phyloP scores from a whole-genome alignment of 2,113 vertebrate genomes.

The Vulpes vulpes region DNA sequence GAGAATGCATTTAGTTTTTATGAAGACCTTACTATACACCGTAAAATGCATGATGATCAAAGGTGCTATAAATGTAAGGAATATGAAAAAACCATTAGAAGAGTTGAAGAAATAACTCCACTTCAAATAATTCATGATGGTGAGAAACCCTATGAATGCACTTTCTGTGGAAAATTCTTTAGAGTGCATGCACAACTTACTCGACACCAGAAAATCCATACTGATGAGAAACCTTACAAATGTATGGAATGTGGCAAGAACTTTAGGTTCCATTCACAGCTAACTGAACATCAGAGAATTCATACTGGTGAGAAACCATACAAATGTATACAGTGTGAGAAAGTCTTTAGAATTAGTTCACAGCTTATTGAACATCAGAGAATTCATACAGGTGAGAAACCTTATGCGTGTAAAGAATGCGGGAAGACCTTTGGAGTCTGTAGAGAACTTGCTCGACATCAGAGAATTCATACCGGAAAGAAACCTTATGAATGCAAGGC shows the following conservation, averaged over 20 bases:
- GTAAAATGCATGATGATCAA: not conserved
- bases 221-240: slow-evolving; percentile 62
- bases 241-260: slow-evolving; percentile 59
- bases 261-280: slow-evolving; percentile 64
- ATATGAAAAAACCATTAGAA: slow-evolving; percentile 5
- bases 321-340: slow-evolving; percentile 64
- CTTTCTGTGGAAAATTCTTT: slow-evolving; percentile 61
- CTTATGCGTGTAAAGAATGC: slow-evolving; percentile 65
- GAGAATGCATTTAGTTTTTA: slow-evolving; percentile 38
- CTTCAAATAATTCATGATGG: slow-evolving; percentile 6
- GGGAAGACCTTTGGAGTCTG: slow-evolving; percentile 66
- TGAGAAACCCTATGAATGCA: slow-evolving; percentile 42
- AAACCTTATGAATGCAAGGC: slow-evolving; percentile 69
- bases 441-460: slow-evolving; percentile 65
- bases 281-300: slow-evolving; percentile 66
- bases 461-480: slow-evolving; percentile 71
- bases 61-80: slow-evolving; percentile 47
- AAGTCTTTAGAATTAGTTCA: slow-evolving; percentile 71
- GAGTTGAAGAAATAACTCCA: not conserved
- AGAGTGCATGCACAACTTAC: slow-evolving; percentile 37
- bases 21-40: not conserved
- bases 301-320: slow-evolving; percentile 72
- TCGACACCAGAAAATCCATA: slow-evolving; percentile 65
- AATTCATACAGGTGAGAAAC: slow-evolving; percentile 69
- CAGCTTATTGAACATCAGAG: slow-evolving; percentile 63